Evolutionary conservation across 2,888 invertebrate genomes (phyloP).

Genomic region (Hartigia nigra): DNA sequence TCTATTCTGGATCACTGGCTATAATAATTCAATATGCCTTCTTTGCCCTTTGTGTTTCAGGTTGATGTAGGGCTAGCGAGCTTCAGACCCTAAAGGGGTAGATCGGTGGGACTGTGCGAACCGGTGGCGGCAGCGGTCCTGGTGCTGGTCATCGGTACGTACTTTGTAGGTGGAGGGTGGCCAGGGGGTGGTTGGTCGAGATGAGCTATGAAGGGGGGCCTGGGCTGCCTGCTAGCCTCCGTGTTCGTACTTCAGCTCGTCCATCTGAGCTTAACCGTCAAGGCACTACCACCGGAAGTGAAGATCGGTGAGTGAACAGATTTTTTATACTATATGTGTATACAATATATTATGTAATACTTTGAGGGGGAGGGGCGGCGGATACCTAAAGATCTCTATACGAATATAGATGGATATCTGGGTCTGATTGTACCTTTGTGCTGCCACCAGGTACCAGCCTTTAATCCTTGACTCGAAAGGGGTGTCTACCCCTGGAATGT

Average conservation of each 20-base stretch:
- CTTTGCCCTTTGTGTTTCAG: neutral
- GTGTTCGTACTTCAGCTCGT: constrained; percentile 56
- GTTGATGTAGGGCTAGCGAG: constrained; percentile 2
- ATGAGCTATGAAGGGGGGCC: constrained; percentile 65
- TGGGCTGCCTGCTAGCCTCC: constrained; percentile 63
- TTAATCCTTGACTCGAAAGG: neutral
- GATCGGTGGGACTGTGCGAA: neutral
- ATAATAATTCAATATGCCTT: neutral
- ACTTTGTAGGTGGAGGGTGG: constrained; percentile 15
- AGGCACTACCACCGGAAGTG: constrained; percentile 59
- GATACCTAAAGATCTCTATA: neutral
- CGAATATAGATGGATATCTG: neutral
- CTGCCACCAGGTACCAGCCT: neutral
- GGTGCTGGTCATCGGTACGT: neutral
- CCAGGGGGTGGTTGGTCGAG: constrained; percentile 57
- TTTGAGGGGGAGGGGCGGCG: neutral
- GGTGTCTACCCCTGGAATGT: neutral
- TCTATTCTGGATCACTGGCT: neutral
- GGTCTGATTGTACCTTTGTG: neutral
- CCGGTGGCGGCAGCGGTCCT: neutral
- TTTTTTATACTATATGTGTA: neutral
- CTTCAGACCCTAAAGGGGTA: constrained; percentile 13
- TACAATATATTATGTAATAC: neutral
- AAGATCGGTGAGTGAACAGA: constrained; percentile 58
- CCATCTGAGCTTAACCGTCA: constrained; percentile 50